Conservation (phyloP, 2,797 vertebrate genomes). For the Apogon hyalosoma region DNA sequence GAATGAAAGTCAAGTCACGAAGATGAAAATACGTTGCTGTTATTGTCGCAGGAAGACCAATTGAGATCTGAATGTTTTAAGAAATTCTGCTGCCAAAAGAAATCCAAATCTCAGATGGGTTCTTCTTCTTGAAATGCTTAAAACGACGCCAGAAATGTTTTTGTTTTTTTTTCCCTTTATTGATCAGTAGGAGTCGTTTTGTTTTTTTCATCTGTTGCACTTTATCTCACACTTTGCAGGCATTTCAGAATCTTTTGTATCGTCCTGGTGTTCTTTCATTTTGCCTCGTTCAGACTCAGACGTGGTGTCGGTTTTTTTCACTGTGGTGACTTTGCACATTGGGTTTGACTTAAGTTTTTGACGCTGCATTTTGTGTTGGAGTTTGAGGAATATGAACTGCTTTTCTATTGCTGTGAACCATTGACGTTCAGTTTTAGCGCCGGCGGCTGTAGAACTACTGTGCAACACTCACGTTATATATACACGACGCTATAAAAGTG, state of each 20-base stretch:
- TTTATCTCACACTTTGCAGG: conserved; percentile 47
- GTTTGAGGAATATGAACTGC: conserved; percentile 34
- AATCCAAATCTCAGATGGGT: not conserved
- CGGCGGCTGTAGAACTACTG: conserved; percentile 51
- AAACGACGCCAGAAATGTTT: conserved; percentile 5
- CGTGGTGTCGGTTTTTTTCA: conserved; percentile 30
- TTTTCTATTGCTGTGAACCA: conserved; percentile 50
- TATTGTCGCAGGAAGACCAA: too few species aligned
- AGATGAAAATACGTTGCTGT: too few species aligned
- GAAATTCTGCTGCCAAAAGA: conserved; percentile 6
- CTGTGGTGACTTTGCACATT: conserved; percentile 25
- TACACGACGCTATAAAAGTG: conserved; percentile 70
- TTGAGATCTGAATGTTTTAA: too few species aligned
- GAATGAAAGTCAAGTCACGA: too few species aligned
- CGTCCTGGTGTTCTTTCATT: conserved; percentile 9
- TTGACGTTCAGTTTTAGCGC: conserved; percentile 40
- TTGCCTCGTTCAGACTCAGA: conserved; percentile 10
- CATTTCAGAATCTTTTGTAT: conserved; percentile 44
- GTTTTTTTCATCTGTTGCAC: conserved; percentile 53
- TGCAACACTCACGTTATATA: conserved; percentile 62
- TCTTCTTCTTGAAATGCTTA: not conserved
- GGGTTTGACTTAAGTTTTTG: conserved; percentile 30
- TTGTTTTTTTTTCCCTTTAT: not conserved
- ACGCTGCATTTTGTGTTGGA: conserved; percentile 23
- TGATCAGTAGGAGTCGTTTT: not conserved